A percentile compares a stretch with the other conserved stretches of the same genome.
Evolutionary conservation across 2,113 vertebrate species (phyloP).

Genomic region (Felis catus): DNA sequence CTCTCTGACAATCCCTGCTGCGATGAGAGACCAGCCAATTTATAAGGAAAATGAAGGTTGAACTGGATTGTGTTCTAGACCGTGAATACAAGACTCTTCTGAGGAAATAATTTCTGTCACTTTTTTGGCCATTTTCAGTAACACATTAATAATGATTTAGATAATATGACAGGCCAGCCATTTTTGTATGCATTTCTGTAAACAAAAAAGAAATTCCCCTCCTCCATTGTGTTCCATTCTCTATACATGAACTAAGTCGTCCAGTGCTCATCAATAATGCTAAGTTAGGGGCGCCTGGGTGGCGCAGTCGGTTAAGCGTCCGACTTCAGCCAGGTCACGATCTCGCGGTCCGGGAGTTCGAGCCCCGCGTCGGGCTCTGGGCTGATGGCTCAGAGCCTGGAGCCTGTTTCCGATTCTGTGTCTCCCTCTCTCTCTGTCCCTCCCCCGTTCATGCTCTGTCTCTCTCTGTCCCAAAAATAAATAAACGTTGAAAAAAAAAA

Average conservation of each 20-base stretch:
- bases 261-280: neutral
- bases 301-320: too few relatives aligned
- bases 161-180: neutral
- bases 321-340: too few relatives aligned
- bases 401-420: too few relatives aligned
- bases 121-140: slow-evolving; percentile 43
- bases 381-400: too few relatives aligned
- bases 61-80: neutral
- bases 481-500: too few relatives aligned
- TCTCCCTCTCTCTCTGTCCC: too few relatives aligned
- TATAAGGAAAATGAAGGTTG: neutral
- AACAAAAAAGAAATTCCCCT: neutral
- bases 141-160: slow-evolving; percentile 19
- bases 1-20: neutral
- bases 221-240: slow-evolving; percentile 1
- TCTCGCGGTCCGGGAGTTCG: too few relatives aligned
- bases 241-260: slow-evolving; percentile 11
- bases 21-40: neutral
- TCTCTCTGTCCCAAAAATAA: too few relatives aligned
- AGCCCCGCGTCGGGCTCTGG: too few relatives aligned
- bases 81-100: neutral
- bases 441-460: too few relatives aligned
- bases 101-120: slow-evolving; percentile 31
- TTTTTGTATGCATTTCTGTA: slow-evolving; percentile 32
- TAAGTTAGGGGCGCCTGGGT: too few relatives aligned